Conservation (phyloP, 2,888 invertebrate species). For the Eupithecia exiguata region DNA sequence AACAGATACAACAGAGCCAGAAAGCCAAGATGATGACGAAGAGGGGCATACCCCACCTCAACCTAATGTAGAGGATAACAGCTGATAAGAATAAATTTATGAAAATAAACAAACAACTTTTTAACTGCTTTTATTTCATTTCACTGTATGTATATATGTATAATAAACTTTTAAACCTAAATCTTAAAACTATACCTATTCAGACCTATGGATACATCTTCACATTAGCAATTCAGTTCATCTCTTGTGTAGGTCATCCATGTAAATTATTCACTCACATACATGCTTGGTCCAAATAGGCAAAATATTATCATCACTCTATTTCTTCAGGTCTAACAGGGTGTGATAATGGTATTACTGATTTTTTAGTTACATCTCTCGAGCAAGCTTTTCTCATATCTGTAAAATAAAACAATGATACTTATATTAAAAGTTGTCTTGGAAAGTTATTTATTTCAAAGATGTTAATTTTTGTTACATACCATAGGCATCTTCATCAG, state of each 20-base stretch:
- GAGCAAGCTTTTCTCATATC: conserved; percentile 99
- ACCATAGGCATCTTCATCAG: conserved; percentile 99
- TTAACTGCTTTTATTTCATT: background rate
- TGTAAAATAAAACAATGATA: conserved; percentile 75
- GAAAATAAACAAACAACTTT: conserved; percentile 10
- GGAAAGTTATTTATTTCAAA: background rate
- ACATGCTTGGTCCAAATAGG: conserved; percentile 15
- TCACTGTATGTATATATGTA: background rate
- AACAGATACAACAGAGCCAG: conserved; percentile 39
- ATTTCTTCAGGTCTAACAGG: conserved; percentile 98
- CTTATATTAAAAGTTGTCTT: background rate
- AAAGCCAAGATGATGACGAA: conserved; percentile 48
- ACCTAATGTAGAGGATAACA: conserved; percentile 42
- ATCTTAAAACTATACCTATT: conserved; percentile 6
- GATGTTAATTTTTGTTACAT: conserved; percentile 28
- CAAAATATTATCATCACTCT: conserved; percentile 81
- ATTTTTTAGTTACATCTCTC: conserved; percentile 94
- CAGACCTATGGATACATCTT: background rate
- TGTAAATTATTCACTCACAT: background rate
- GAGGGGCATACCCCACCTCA: conserved; percentile 41
- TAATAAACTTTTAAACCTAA: background rate
- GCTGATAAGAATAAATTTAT: conserved; percentile 29
- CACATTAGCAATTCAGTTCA: background rate
- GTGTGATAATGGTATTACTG: conserved; percentile 95
- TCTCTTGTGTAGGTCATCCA: background rate